These are phyloP conservation scores for Gila orcuttii DNA, from an alignment of 2,113 vertebrate genomes.

Conservation along the genomic window DNA sequence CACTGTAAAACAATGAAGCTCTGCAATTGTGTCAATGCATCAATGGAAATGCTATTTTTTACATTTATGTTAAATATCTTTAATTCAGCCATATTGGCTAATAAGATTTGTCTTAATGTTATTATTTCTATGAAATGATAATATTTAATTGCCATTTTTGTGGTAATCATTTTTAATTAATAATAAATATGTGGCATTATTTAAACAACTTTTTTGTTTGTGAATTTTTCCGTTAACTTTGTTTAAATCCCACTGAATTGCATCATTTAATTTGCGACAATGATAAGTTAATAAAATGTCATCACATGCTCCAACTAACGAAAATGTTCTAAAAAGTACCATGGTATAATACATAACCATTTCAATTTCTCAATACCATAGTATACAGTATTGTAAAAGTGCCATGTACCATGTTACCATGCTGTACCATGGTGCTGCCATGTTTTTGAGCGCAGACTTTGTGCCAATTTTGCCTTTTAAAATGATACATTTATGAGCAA, in stretches of 20 bases:
- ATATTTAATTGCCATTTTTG: constrained; percentile 74
- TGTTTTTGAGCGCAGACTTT: too few relatives aligned
- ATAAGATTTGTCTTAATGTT: constrained; percentile 77
- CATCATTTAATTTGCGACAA: background rate
- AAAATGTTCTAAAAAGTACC: too few relatives aligned
- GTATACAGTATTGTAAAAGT: too few relatives aligned
- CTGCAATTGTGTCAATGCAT: constrained; percentile 51
- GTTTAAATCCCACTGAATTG: background rate
- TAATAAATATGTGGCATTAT: constrained; percentile 83
- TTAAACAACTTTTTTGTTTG: constrained; percentile 54
- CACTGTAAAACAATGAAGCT: constrained; percentile 70
- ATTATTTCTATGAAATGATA: constrained; percentile 98
- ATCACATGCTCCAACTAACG: too few relatives aligned
- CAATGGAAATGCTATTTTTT: constrained; percentile 68
- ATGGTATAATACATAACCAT: too few relatives aligned
- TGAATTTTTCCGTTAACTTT: background rate
- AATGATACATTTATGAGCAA: too few relatives aligned
- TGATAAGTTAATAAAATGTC: too few relatives aligned
- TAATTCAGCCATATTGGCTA: constrained; percentile 89
- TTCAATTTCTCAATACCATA: too few relatives aligned
- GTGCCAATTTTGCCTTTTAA: too few relatives aligned
- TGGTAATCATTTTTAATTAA: constrained; percentile 77
- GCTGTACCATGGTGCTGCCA: too few relatives aligned
- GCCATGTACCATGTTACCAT: too few relatives aligned
- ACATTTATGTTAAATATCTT: constrained; percentile 79